Evolutionary conservation across 1,140 invertebrate species (phyloP).

Genomic region (Octopus bimaculoides): DNA sequence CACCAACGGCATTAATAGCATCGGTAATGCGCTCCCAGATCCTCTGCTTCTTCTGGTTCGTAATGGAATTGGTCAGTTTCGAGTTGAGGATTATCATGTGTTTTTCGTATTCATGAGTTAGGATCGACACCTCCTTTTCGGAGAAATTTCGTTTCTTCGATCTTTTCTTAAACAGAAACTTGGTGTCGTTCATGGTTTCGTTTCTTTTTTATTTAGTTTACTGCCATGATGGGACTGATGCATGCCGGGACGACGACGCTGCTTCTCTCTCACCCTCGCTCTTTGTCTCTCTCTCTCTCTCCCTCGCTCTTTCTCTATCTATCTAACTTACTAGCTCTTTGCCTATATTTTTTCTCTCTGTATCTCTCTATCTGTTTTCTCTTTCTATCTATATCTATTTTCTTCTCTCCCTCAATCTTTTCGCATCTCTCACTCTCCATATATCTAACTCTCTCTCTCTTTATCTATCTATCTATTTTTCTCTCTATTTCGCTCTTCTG

Average conservation of each 20-base stretch:
- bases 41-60: neutral
- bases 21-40: slow-evolving; percentile 4
- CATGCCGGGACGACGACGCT: neutral
- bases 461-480: neutral
- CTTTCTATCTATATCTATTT: neutral
- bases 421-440: neutral
- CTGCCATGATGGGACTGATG: neutral
- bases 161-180: neutral
- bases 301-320: neutral
- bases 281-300: neutral
- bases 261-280: neutral
- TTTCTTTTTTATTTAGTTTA: no score
- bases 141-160: slow-evolving; percentile 6
- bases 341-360: neutral
- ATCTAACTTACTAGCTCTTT: neutral
- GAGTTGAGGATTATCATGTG: neutral
- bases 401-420: neutral
- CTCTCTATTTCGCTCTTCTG: neutral
- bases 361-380: neutral
- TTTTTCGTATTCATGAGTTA: neutral
- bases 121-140: neutral
- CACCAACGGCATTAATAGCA: neutral
- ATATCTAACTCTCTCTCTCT: neutral
- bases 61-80: slow-evolving; percentile 6
- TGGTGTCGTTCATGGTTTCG: neutral